phyloP scores from a whole-genome alignment of 2,797 vertebrate genomes.

The Hippopotamyrus pictus region DNA sequence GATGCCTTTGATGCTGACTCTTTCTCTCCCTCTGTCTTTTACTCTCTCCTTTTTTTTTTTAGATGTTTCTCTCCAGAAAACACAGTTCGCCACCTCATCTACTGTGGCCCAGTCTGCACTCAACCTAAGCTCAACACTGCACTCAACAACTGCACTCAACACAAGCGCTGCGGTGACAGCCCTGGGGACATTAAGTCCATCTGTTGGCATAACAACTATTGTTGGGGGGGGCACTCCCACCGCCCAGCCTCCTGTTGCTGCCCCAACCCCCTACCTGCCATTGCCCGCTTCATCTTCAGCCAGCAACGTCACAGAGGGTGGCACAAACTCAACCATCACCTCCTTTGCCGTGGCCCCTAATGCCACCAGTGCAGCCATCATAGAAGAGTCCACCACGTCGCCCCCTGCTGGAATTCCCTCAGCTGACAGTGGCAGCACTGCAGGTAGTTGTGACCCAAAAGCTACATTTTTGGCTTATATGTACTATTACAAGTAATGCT shows the following conservation, averaged over 20 bases:
- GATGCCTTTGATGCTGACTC: not conserved
- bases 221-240: constrained; percentile 11
- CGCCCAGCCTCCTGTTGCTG: constrained; percentile 9
- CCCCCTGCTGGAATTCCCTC: constrained; percentile 27
- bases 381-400: constrained; percentile 27
- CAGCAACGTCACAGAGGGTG: not conserved
- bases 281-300: constrained; percentile 23
- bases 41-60: not conserved
- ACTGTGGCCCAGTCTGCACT: not conserved
- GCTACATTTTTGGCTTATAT: not conserved
- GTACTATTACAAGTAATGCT: not conserved
- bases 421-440: constrained; percentile 14
- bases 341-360: not conserved
- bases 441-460: constrained; percentile 23
- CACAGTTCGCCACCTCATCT: constrained; percentile 39
- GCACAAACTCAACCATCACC: not conserved
- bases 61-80: constrained; percentile 43
- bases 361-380: not conserved
- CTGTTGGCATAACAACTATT: constrained; percentile 7
- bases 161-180: constrained; percentile 4
- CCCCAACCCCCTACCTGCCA: not conserved
- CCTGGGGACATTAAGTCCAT: constrained; percentile 23
- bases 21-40: not conserved
- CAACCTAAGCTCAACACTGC: constrained; percentile 32
- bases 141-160: too few relatives aligned